phyloP scores from a whole-genome alignment of 2,113 vertebrate species.

The Sylvilagus bachmani region DNA sequence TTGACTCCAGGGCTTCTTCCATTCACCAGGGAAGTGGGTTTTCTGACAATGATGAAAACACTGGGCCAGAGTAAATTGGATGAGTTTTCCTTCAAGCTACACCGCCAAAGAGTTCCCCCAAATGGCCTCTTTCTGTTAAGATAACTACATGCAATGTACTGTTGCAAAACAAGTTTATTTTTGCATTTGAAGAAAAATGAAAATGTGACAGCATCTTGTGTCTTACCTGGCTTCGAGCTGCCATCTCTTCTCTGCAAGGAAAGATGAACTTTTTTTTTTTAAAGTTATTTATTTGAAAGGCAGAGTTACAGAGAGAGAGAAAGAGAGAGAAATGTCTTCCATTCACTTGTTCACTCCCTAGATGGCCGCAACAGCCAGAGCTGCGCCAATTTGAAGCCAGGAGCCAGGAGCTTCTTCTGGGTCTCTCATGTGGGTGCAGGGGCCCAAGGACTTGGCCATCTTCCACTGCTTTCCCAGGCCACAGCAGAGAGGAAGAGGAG shows the following conservation, averaged over 20 bases:
- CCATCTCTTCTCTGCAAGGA: fast-evolving
- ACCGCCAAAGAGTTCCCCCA: neutral
- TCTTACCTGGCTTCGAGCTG: neutral
- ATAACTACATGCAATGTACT: fast-evolving
- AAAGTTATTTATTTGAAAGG: too few species aligned
- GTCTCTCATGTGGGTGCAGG: too few species aligned
- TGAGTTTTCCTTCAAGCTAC: neutral
- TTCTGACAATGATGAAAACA: neutral
- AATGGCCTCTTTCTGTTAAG: neutral
- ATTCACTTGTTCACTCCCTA: too few species aligned
- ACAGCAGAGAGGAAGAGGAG: too few species aligned
- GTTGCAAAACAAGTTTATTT: neutral
- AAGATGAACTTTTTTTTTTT: neutral
- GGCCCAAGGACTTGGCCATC: too few species aligned
- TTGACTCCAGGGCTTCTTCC: neutral
- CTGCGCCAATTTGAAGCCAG: too few species aligned
- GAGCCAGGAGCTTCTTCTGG: too few species aligned
- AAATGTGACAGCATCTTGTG: neutral
- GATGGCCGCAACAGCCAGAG: too few species aligned
- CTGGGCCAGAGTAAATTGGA: neutral
- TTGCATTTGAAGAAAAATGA: neutral
- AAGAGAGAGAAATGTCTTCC: too few species aligned
- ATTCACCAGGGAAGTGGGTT: neutral
- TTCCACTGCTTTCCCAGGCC: too few species aligned
- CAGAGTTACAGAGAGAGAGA: too few species aligned